These are phyloP conservation scores for Mormyrus proboscirostris DNA, from an alignment of 2,797 vertebrate genomes.

Conservation along the genomic window DNA sequence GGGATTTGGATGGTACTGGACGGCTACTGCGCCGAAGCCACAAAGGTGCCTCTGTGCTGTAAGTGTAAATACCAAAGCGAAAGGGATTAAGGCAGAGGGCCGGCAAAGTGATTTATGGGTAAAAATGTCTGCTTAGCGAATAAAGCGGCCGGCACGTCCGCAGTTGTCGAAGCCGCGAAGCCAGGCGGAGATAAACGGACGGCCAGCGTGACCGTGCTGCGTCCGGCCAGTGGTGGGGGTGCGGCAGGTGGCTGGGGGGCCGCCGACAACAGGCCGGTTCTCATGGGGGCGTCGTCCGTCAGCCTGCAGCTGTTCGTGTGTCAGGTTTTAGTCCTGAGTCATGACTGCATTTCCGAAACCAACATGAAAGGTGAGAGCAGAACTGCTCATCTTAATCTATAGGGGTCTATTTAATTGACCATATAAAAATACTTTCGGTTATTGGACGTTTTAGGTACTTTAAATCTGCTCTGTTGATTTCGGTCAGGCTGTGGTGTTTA, in stretches of 20 bases:
- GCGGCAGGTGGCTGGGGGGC: neutral
- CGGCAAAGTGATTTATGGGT: neutral
- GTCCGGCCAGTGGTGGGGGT: neutral
- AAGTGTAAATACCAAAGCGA: neutral
- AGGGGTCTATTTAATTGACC: neutral
- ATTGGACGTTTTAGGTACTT: neutral
- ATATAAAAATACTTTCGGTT: neutral
- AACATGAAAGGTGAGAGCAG: neutral
- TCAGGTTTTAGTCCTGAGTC: neutral
- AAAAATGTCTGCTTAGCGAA: neutral
- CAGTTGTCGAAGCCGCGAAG: neutral
- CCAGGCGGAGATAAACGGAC: neutral
- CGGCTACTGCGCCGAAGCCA: neutral
- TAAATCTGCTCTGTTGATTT: neutral
- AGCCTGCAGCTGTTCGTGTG: neutral
- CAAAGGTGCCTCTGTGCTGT: neutral
- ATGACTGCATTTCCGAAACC: neutral
- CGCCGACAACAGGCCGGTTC: neutral
- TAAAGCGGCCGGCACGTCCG: neutral
- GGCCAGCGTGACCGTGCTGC: neutral
- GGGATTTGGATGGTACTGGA: neutral
- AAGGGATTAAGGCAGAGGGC: neutral
- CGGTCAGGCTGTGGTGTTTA: neutral
- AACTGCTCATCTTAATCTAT: neutral
- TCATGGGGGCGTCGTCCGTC: neutral